A percentile compares a stretch with the other conserved stretches of the same genome.
These are phyloP conservation scores for Sinohyriopsis cumingii DNA, from an alignment of 2,888 invertebrate genomes.

Conservation along the genomic window DNA sequence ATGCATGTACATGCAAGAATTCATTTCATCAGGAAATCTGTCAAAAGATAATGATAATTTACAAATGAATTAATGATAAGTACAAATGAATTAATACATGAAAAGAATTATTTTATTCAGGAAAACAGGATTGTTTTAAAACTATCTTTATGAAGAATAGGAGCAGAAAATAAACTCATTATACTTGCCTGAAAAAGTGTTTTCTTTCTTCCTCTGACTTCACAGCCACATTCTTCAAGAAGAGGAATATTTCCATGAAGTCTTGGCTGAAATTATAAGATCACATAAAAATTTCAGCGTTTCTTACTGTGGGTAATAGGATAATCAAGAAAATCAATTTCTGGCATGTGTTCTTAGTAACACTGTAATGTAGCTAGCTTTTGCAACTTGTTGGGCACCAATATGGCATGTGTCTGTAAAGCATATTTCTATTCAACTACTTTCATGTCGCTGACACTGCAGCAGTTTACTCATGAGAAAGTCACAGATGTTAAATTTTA, in stretches of 20 bases:
- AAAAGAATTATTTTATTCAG: too few species aligned
- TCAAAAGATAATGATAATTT: neutral
- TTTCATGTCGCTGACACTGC: too few species aligned
- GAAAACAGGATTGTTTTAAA: too few species aligned
- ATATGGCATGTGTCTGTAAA: too few species aligned
- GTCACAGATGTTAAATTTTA: too few species aligned
- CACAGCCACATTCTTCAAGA: conserved; percentile 86
- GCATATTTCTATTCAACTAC: too few species aligned
- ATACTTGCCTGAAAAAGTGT: conserved; percentile 81
- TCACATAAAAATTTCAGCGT: neutral
- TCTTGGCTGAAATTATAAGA: conserved; percentile 84
- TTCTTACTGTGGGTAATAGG: neutral
- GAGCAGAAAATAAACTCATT: neutral
- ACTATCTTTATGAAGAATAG: too few species aligned
- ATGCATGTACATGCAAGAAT: too few species aligned
- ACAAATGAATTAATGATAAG: neutral
- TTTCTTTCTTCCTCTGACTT: conserved; percentile 85
- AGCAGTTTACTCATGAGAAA: too few species aligned
- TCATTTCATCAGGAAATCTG: too few species aligned
- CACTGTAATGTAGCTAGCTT: too few species aligned
- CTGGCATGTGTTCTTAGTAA: neutral
- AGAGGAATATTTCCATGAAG: conserved; percentile 87
- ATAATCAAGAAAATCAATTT: neutral
- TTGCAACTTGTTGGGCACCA: too few species aligned
- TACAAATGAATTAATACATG: neutral